phyloP scores from a whole-genome alignment of 2,888 invertebrate genomes.

The Iselma pallidipennis region DNA sequence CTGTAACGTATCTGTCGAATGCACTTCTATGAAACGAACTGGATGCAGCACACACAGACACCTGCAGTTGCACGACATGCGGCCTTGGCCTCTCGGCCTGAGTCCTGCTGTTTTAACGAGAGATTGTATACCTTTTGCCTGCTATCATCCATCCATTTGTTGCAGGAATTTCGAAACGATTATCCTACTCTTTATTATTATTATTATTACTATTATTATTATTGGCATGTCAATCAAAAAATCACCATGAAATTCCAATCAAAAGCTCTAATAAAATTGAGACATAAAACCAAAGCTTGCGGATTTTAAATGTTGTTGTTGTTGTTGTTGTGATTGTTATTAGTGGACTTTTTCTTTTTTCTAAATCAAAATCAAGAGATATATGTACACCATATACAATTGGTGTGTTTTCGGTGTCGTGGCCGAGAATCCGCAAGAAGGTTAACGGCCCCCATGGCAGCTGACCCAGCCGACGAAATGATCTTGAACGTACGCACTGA shows the following conservation, averaged over 20 bases:
- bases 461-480: conserved; percentile 42
- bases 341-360: background rate
- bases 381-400: no score
- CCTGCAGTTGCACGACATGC: conserved; percentile 20
- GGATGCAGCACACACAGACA: conserved; percentile 23
- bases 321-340: background rate
- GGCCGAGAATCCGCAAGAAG: conserved; percentile 23
- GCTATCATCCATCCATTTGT: conserved; percentile 10
- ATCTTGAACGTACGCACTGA: conserved; percentile 43
- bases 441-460: conserved; percentile 25
- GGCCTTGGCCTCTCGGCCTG: conserved; percentile 25
- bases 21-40: conserved; percentile 8
- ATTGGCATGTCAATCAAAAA: background rate
- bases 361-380: no score
- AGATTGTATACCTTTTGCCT: conserved; percentile 18
- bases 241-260: background rate
- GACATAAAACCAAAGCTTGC: background rate
- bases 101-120: conserved; percentile 25
- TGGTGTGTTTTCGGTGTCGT: background rate
- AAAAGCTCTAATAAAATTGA: background rate
- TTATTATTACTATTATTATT: background rate
- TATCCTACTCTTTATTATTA: background rate
- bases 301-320: background rate
- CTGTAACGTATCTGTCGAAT: conserved; percentile 12
- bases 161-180: conserved; percentile 16